Evolutionary conservation across 2,113 vertebrate genomes (phyloP).

Genomic region (Nesogale talazaci): DNA sequence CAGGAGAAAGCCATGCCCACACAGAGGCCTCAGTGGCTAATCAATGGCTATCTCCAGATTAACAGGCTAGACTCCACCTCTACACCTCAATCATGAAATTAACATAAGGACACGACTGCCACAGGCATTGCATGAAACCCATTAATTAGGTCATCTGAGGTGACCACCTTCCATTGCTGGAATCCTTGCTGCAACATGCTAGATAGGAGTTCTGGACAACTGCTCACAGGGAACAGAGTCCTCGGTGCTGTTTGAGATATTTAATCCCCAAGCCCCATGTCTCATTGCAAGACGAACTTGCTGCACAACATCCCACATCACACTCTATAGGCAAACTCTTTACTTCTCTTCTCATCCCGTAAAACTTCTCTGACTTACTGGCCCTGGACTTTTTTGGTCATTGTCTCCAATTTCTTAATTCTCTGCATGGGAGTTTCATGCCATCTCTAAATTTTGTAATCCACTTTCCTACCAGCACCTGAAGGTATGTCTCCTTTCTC

Average conservation of each 20-base stretch:
- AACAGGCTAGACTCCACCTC: too few species aligned
- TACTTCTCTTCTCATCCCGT: not conserved
- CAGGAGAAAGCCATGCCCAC: too few species aligned
- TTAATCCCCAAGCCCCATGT: not conserved
- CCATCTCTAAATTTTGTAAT: not conserved
- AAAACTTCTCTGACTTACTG: not conserved
- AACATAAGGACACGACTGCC: too few species aligned
- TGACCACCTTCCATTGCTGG: not conserved
- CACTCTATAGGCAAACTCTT: not conserved
- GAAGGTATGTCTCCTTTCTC: not conserved
- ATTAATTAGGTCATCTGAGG: not conserved
- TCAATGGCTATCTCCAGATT: too few species aligned
- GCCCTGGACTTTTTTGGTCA: not conserved
- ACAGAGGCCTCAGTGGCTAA: too few species aligned
- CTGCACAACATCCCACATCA: not conserved
- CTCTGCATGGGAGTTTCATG: not conserved
- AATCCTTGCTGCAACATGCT: not conserved
- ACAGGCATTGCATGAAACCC: not conserved
- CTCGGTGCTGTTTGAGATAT: too few species aligned
- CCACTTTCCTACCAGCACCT: not conserved
- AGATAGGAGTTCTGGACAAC: too few species aligned
- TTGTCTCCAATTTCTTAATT: conserved; percentile 5
- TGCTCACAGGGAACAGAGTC: not conserved
- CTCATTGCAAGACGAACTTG: not conserved
- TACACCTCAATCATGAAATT: too few species aligned